These are phyloP conservation scores for Odontocerum albicorne DNA, from an alignment of 2,888 invertebrate species.

Conservation along the genomic window DNA sequence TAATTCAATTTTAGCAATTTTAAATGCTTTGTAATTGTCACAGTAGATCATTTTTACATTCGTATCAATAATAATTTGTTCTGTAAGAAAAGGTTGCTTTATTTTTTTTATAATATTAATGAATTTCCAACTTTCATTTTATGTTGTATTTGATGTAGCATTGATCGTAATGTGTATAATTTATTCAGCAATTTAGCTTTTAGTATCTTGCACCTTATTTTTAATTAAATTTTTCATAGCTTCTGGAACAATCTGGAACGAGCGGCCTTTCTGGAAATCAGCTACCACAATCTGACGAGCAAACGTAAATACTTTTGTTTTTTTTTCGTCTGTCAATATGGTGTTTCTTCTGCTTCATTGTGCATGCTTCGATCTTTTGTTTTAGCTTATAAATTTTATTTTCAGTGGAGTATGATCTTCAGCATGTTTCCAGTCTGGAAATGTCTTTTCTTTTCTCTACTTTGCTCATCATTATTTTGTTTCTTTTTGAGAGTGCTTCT, in stretches of 20 bases:
- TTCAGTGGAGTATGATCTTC: no score
- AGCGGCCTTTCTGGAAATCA: slow-evolving; percentile 58
- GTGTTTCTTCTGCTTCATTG: slow-evolving; percentile 1
- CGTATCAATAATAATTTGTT: no score
- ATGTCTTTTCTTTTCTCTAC: no score
- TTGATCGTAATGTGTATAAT: slow-evolving; percentile 16
- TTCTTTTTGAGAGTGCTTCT: no score
- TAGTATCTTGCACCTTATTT: slow-evolving; percentile 45
- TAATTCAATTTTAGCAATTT: no score
- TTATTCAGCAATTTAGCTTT: slow-evolving; percentile 25
- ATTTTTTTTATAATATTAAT: no score
- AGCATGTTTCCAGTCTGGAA: no score
- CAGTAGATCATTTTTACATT: no score
- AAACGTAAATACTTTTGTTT: slow-evolving; percentile 61
- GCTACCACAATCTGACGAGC: slow-evolving; percentile 57
- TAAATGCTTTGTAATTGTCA: background rate
- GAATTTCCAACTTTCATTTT: no score
- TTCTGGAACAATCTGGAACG: slow-evolving; percentile 65
- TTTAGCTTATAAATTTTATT: background rate
- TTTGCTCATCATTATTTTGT: no score
- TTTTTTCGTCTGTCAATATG: background rate
- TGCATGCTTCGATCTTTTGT: background rate
- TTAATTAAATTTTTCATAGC: slow-evolving; percentile 66
- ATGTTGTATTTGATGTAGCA: no score
- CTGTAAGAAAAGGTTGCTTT: no score